These are phyloP conservation scores for Pagrus major DNA, from an alignment of 2,113 vertebrate genomes.

Conservation along the genomic window DNA sequence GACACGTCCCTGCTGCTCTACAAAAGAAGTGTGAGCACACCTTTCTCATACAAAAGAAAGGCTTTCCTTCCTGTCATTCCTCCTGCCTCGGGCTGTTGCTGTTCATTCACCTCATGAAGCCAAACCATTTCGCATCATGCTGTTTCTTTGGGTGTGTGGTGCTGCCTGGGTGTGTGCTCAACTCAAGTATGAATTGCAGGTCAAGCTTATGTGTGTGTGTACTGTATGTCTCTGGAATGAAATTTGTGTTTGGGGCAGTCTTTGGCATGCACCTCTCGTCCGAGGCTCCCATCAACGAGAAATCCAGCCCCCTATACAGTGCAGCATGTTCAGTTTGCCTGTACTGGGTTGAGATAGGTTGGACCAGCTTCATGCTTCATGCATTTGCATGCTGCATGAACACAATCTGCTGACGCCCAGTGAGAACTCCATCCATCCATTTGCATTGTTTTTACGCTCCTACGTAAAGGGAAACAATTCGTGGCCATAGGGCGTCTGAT, in stretches of 20 bases:
- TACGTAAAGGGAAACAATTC: constrained; percentile 55
- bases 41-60: constrained; percentile 50
- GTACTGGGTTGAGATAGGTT: constrained; percentile 44
- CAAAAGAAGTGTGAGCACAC: constrained; percentile 58
- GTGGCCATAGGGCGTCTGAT: constrained; percentile 39
- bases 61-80: constrained; percentile 44
- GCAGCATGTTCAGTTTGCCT: constrained; percentile 51
- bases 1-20: constrained; percentile 69
- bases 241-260: constrained; percentile 34
- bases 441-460: constrained; percentile 68
- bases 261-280: constrained; percentile 74
- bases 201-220: constrained; percentile 39
- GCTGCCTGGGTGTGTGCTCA: constrained; percentile 30
- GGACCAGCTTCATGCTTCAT: constrained; percentile 61
- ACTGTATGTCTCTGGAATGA: background rate
- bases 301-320: constrained; percentile 61
- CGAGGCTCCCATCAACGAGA: constrained; percentile 56
- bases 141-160: constrained; percentile 58
- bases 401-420: constrained; percentile 67
- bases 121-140: constrained; percentile 64
- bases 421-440: constrained; percentile 62
- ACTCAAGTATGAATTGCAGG: constrained; percentile 36
- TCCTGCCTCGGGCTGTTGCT: constrained; percentile 59
- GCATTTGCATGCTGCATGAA: constrained; percentile 79
- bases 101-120: constrained; percentile 63